These are phyloP conservation scores for Serrognathus titanus DNA, from an alignment of 2,888 invertebrate genomes.

Conservation along the genomic window DNA sequence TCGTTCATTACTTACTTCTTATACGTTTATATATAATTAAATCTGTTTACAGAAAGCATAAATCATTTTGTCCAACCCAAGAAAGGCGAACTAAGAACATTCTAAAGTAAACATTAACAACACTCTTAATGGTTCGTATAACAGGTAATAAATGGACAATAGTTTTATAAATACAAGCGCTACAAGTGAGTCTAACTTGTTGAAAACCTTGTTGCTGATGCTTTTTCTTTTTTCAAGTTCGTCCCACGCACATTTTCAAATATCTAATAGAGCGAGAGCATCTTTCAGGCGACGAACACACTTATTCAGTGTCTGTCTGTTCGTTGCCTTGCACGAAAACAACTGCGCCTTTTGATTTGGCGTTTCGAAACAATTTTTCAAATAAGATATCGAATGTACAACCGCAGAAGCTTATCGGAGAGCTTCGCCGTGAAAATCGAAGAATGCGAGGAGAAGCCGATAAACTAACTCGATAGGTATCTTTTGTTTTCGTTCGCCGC, in stretches of 20 bases:
- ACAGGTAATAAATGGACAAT: constrained; percentile 19
- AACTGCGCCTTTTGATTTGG: too few relatives aligned
- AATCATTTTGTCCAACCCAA: neutral
- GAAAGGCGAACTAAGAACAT: neutral
- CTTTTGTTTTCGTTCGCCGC: constrained; percentile 9
- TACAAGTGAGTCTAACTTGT: neutral
- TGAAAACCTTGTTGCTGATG: neutral
- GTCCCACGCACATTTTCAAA: neutral
- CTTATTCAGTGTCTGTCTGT: too few relatives aligned
- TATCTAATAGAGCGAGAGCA: neutral
- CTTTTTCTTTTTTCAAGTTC: neutral
- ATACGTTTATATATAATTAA: too few relatives aligned
- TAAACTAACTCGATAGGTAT: constrained; percentile 6
- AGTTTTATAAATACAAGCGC: constrained; percentile 2
- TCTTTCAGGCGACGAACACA: too few relatives aligned
- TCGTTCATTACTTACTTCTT: too few relatives aligned
- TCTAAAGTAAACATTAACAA: constrained; percentile 11
- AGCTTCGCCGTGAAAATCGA: constrained; percentile 14
- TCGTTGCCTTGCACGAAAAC: too few relatives aligned
- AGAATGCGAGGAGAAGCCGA: constrained; percentile 8
- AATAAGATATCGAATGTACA: constrained; percentile 18
- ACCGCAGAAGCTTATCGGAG: constrained; percentile 10
- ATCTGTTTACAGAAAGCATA: too few relatives aligned
- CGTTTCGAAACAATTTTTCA: constrained; percentile 4
- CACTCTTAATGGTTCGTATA: constrained; percentile 15